These are phyloP conservation scores for Acanthurus lineatus DNA, from an alignment of 2,797 vertebrate species.

Conservation along the genomic window DNA sequence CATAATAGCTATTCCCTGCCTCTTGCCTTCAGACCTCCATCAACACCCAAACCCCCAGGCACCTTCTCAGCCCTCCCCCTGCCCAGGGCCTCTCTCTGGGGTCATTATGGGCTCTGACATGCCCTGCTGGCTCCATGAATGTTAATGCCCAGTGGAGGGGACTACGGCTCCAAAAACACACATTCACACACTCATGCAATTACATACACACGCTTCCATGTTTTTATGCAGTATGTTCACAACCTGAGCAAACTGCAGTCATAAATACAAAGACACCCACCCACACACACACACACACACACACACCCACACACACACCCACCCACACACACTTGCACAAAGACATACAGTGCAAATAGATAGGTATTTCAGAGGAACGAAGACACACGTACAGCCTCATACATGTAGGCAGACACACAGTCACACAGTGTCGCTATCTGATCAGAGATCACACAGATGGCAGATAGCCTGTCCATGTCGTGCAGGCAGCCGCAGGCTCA, in stretches of 20 bases:
- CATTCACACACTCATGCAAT: conserved; percentile 51
- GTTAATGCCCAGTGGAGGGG: conserved; percentile 84
- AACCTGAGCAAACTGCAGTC: conserved; percentile 38
- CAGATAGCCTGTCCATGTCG: conserved; percentile 49
- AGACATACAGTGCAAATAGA: conserved; percentile 23
- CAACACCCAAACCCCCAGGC: conserved; percentile 69
- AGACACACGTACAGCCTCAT: conserved; percentile 25
- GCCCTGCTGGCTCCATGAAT: conserved; percentile 86
- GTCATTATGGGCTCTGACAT: conserved; percentile 85
- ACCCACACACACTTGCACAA: not conserved
- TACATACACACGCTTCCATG: conserved; percentile 53
- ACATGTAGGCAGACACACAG: conserved; percentile 37
- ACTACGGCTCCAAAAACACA: conserved; percentile 58
- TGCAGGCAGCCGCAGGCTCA: conserved; percentile 45
- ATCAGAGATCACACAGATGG: conserved; percentile 65
- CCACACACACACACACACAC: not conserved
- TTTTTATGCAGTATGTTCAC: conserved; percentile 58
- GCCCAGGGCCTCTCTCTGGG: conserved; percentile 74
- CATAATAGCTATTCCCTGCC: conserved; percentile 35
- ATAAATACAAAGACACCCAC: not conserved
- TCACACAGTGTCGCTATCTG: conserved; percentile 47
- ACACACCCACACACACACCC: conserved; percentile 13
- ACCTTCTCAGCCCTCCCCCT: conserved; percentile 65
- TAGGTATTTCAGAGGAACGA: conserved; percentile 7
- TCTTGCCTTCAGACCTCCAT: conserved; percentile 55